Evolutionary conservation across 2,797 vertebrate genomes (phyloP), one percentile per base, ranked within the genome.

Genomic region (Euphonia xanthogaster): DNA sequence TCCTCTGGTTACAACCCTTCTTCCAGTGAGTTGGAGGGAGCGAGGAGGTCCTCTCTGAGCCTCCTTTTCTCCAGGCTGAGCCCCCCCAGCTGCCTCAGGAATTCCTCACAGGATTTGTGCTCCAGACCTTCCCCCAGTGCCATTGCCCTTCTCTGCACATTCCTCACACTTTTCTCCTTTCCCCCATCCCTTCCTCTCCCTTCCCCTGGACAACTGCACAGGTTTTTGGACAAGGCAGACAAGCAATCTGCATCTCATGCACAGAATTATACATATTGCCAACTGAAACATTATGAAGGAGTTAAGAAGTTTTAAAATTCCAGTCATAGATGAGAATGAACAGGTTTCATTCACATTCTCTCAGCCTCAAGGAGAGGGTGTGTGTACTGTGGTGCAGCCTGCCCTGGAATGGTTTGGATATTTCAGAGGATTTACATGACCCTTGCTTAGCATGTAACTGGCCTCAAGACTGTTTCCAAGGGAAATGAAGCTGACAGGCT

Each of bases 201-300:
- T 68, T 61, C 42, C 27, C 24, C 24, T 6, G 15, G 20, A 50
- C 14, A 75, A 14, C 21, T 6, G 6, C 18, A 28, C 3, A 17
- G 25, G n/a, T 35, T 77, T 74, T 19, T 16, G 53, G 39, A 42
- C 48, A 55, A 67, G 31, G 19, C 24, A 61, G 37, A 37, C 22
- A 17, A 74, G 6, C 28, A 81, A 54, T 10, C 31, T 22, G 35
- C 65, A 20, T 44, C 61, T 68, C 22, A 60, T 7, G 17, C 60
- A 4, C 23, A 0, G 0, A 28, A 31, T 25, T 58, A 33, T 35
- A 31, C 6, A 4, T 0, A 0, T 1, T 50, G n/a, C 22, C 78
- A 65, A 42, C 2, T 9, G n/a, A 60, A 53, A 75, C 7, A 4
- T 15, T 20, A 60, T 1, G 0, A 62, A 73, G 2, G 3, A 55